Base-by-base conservation (phyloP, 2,797 vertebrate species). In the Cuculus canorus region DNA sequence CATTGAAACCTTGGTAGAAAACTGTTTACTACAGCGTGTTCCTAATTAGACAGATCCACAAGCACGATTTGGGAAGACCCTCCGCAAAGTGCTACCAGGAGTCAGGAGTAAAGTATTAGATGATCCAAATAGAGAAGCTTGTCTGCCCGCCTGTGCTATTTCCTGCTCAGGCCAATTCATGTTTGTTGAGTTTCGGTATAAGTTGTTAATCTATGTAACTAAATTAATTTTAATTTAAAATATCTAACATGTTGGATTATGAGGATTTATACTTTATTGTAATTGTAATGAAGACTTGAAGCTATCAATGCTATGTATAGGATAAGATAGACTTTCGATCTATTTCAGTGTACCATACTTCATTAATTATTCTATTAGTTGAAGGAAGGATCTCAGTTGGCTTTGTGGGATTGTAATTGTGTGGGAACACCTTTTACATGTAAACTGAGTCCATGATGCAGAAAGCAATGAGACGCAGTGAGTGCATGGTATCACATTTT, bases 21-120 rank as follows among this genome's bases (percentile, higher is more conserved):
- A 35, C 43, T 87, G 60, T 89, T 95, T 86, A 59, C 79, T 88
- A 72, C 85, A 33, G 59, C 72, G 65, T 86, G 61, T 64, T 89
- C 30, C 94, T 92, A 95, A 96, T 94, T 92, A 28, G 22, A 92
- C 28, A 85, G 59, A 69, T 41, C 73, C 79, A 75, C n/a, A 43
- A 73, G 90, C n/a, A 52, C 17, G 37, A 76, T 59, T 60, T 24
- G 82, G 32, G 72, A 82, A 95, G 33, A 52, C 61, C 35, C 39
- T 78, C 81, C 68, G 63, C 59, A 92, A 30, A 43, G 35, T 71
- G 84, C 59, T 65, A 65, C 54, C 39, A 75, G n/a, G 48, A 86
- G 41, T 73, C 54, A 64, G 68, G 32, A 22, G 6, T 22, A 64
- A 84, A 64, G 35, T 30, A 95, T 60, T 60, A 72, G 85, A 71